phyloP scores from a whole-genome alignment of 2,797 vertebrate species.

The Lagodon rhomboides region DNA sequence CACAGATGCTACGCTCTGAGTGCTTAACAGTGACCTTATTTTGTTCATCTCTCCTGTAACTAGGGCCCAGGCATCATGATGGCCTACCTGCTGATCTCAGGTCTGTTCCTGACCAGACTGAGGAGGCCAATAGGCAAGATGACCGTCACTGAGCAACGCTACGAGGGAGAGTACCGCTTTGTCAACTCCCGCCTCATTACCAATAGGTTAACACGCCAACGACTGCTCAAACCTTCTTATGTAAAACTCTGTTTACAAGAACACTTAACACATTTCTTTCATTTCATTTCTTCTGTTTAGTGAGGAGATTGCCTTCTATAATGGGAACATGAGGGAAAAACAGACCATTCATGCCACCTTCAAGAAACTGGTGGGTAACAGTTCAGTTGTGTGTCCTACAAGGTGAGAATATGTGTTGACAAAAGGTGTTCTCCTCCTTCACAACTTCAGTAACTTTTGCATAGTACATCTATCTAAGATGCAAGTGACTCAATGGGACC shows the following conservation, averaged over 20 bases:
- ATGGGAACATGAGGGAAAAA: constrained; percentile 95
- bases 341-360: constrained; percentile 94
- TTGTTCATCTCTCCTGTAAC: not conserved
- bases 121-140: constrained; percentile 98
- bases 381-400: not conserved
- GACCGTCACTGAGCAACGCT: constrained; percentile 95
- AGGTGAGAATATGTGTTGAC: no score
- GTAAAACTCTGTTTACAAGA: not conserved
- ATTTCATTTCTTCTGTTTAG: constrained; percentile 75
- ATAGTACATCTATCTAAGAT: no score
- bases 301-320: constrained; percentile 99
- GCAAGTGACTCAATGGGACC: no score
- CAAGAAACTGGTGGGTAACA: constrained; percentile 91
- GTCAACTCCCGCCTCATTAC: constrained; percentile 99
- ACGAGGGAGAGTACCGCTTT: constrained; percentile 97
- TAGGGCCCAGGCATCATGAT: constrained; percentile 97
- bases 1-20: no score
- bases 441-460: no score
- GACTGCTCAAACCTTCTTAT: not conserved
- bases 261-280: not conserved
- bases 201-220: constrained; percentile 88
- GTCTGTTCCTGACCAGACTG: constrained; percentile 94
- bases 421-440: no score
- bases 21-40: not conserved
- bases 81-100: constrained; percentile 95